These are phyloP conservation scores for Glaucomys volans DNA, from an alignment of 2,113 vertebrate genomes.

Conservation along the genomic window DNA sequence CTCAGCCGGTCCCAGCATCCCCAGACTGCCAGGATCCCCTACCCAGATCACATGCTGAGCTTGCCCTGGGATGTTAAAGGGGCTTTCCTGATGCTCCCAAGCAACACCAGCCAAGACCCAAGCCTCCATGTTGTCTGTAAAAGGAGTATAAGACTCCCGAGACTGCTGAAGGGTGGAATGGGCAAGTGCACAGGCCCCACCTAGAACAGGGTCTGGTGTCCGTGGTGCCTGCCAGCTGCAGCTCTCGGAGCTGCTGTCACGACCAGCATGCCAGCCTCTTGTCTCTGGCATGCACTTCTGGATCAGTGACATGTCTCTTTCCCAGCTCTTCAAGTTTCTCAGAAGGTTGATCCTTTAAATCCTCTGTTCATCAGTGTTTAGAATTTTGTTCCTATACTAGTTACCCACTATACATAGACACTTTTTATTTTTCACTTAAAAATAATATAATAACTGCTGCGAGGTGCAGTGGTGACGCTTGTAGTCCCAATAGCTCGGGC, in stretches of 20 bases:
- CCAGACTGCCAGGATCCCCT: not conserved
- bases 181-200: no score
- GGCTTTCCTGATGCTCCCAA: not conserved
- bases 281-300: not conserved
- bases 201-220: not conserved
- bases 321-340: not conserved
- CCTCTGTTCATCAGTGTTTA: not conserved
- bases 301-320: not conserved
- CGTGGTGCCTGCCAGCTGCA: not conserved
- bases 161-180: not conserved
- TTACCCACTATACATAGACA: not conserved
- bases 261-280: not conserved
- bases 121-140: not conserved
- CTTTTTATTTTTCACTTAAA: slow-evolving; percentile 35
- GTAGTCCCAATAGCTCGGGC: no score
- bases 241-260: accelerated
- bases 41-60: not conserved
- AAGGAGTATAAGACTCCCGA: not conserved
- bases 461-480: no score
- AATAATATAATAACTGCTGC: not conserved
- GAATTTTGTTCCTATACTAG: not conserved
- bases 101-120: not conserved
- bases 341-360: not conserved
- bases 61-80: not conserved
- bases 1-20: not conserved